Percentiles rank a stretch among this genome's conserved stretches.
phyloP scores from a whole-genome alignment of 2,113 vertebrate genomes.

The Condylura cristata region DNA sequence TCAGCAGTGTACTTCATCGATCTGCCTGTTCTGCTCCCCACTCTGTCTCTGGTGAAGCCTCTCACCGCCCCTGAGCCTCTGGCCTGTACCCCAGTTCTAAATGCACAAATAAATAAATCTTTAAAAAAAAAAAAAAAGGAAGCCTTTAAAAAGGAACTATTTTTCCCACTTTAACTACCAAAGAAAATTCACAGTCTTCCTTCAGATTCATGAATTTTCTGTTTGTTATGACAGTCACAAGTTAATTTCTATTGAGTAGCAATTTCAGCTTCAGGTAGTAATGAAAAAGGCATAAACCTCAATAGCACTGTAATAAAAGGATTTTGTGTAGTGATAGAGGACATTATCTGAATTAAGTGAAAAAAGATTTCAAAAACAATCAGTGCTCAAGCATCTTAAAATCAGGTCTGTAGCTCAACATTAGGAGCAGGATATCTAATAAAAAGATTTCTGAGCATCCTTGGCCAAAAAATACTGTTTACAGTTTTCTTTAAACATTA shows the following conservation, averaged over 20 bases:
- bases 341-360: conserved; percentile 30
- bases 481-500: neutral
- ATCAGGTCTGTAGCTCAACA: neutral
- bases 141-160: conserved; percentile 59
- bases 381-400: neutral
- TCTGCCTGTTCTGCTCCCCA: too few species aligned
- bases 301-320: conserved; percentile 46
- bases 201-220: conserved; percentile 58
- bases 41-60: too few species aligned
- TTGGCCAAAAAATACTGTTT: neutral
- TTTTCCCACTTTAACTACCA: conserved; percentile 31
- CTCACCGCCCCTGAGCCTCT: too few species aligned
- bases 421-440: neutral
- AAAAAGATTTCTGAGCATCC: neutral
- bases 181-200: conserved; percentile 60
- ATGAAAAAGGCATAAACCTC: conserved; percentile 40
- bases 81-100: too few species aligned
- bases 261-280: conserved; percentile 44
- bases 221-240: neutral
- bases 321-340: conserved; percentile 61
- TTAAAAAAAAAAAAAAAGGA: conserved; percentile 37
- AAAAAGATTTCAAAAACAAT: conserved; percentile 17
- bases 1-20: too few species aligned
- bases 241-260: neutral
- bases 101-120: too few species aligned